Conservation (phyloP, 1,140 invertebrate species). For the Cheumatopsyche charites region DNA sequence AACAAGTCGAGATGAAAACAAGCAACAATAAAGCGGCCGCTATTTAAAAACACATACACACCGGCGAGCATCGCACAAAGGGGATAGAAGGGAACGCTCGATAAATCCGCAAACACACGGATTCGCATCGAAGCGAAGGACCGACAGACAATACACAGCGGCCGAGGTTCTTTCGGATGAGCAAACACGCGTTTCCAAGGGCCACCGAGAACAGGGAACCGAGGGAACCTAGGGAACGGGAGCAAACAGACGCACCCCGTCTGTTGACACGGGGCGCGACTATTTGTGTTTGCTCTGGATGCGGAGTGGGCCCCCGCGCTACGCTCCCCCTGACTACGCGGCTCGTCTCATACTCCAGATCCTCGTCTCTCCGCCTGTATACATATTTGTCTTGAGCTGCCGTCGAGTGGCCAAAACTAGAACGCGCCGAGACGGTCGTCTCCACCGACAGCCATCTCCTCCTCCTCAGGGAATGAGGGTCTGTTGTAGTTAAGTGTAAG, state of each 20-base stretch:
- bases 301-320: not conserved
- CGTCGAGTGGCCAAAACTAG: not conserved
- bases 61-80: no score
- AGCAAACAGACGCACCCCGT: conserved; percentile 24
- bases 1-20: no score
- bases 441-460: no score
- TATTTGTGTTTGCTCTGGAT: conserved; percentile 42
- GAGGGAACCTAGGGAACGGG: not conserved
- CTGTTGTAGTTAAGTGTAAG: no score
- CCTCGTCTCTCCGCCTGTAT: conserved; percentile 22
- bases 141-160: conserved; percentile 16
- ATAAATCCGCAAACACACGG: conserved; percentile 23
- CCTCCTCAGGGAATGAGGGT: no score
- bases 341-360: conserved; percentile 13
- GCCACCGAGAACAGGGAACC: not conserved
- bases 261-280: conserved; percentile 45
- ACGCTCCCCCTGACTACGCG: not conserved
- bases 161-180: conserved; percentile 26
- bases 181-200: conserved; percentile 24
- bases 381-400: conserved; percentile 11
- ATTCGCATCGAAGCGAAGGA: conserved; percentile 9
- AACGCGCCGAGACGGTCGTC: no score
- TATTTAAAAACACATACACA: no score
- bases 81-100: no score
- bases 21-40: no score